phyloP scores from a whole-genome alignment of 1,140 invertebrate species.

The Dendroctonus valens region DNA sequence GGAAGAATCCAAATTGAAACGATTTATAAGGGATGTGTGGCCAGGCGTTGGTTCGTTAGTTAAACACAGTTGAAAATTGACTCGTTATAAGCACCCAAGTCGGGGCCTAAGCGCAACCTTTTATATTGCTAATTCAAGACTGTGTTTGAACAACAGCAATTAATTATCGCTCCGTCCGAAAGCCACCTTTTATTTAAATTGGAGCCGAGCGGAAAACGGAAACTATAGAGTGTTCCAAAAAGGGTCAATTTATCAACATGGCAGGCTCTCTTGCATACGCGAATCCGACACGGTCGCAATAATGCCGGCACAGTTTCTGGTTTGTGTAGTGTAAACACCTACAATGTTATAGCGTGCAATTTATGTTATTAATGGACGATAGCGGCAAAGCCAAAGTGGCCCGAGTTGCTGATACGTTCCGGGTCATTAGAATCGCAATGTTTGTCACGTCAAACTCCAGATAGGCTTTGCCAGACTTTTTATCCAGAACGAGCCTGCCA shows the following conservation, averaged over 20 bases:
- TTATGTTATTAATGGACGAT: constrained; percentile 28
- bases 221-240: constrained; percentile 24
- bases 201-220: constrained; percentile 5
- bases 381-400: constrained; percentile 13
- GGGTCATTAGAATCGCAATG: constrained; percentile 8
- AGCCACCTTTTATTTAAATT: no score
- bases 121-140: no score
- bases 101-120: no score
- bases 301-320: constrained; percentile 15
- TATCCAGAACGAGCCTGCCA: no score
- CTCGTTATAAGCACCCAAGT: no score
- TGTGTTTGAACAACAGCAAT: no score
- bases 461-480: neutral
- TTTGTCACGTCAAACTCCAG: constrained; percentile 9
- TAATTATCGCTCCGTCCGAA: no score
- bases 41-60: no score
- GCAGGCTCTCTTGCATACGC: constrained; percentile 11
- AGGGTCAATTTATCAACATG: constrained; percentile 28
- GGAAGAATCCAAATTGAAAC: no score
- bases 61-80: no score
- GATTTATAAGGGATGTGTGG: no score
- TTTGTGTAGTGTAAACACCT: constrained; percentile 28
- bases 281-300: constrained; percentile 17
- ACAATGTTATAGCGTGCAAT: constrained; percentile 15
- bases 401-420: constrained; percentile 14